Conservation (phyloP, 2,888 invertebrate genomes). For the Pterostichus madidus region DNA sequence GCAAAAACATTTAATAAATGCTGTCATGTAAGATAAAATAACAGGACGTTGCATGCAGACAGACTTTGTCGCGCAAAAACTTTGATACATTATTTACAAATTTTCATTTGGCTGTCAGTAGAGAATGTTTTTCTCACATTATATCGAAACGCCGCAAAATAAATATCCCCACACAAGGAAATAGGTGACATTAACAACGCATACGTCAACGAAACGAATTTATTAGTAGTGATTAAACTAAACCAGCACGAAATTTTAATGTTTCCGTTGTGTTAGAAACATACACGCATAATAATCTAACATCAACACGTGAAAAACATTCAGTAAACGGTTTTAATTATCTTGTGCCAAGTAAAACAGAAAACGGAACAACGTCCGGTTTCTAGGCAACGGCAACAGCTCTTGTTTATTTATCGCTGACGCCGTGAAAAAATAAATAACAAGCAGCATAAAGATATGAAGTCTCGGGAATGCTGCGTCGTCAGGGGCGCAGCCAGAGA, state of each 20-base stretch:
- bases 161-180: conserved; percentile 41
- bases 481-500: too few relatives aligned
- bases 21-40: not conserved
- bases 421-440: conserved; percentile 47
- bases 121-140: conserved; percentile 27
- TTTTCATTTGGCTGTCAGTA: conserved; percentile 33
- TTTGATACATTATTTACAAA: conserved; percentile 36
- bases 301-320: conserved; percentile 18
- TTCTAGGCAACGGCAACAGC: conserved; percentile 20
- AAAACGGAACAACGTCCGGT: conserved; percentile 50
- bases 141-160: conserved; percentile 14
- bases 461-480: conserved; percentile 18
- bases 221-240: conserved; percentile 43
- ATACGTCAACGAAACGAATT: conserved; percentile 50
- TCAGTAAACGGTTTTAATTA: conserved; percentile 48
- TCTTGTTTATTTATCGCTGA: conserved; percentile 57
- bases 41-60: conserved; percentile 22
- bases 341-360: conserved; percentile 17
- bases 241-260: conserved; percentile 45
- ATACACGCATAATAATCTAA: conserved; percentile 7
- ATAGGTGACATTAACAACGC: conserved; percentile 34
- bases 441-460: conserved; percentile 39
- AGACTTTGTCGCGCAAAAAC: conserved; percentile 11
- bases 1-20: not conserved
- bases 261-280: conserved; percentile 22